phyloP scores from a whole-genome alignment of 2,113 vertebrate genomes.

The Hoplias malabaricus region DNA sequence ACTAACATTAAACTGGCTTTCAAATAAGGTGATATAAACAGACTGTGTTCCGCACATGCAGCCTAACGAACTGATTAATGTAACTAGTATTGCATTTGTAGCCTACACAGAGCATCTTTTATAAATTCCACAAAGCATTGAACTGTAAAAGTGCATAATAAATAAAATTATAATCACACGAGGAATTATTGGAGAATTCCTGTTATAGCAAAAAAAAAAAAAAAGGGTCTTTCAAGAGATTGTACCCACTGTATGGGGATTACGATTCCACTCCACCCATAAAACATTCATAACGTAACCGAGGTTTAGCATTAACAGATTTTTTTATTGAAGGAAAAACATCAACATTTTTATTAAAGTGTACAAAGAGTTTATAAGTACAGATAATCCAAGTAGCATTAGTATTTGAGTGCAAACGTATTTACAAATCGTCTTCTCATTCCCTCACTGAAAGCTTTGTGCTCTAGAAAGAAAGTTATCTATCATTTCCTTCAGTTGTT shows the following conservation, averaged over 20 bases:
- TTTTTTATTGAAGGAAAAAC: neutral
- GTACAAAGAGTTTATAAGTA: neutral
- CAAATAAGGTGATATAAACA: neutral
- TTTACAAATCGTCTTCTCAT: conserved; percentile 18
- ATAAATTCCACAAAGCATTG: no score
- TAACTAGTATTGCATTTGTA: no score
- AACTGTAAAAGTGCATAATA: no score
- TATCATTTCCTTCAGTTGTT: conserved; percentile 57
- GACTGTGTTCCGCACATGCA: neutral
- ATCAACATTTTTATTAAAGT: neutral
- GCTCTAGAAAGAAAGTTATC: conserved; percentile 57
- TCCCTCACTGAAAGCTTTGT: conserved; percentile 17
- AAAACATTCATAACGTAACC: neutral
- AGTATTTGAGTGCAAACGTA: conserved; percentile 31
- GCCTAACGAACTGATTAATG: no score
- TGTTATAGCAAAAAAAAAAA: no score
- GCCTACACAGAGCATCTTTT: no score
- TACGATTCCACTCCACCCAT: neutral
- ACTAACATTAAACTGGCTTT: no score
- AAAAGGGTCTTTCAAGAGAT: no score
- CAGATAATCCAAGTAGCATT: neutral
- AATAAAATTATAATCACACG: no score
- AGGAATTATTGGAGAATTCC: no score
- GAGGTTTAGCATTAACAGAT: neutral
- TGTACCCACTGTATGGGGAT: no score